phyloP scores from a whole-genome alignment of 2,113 vertebrate species.

The Cheilinus undulatus region DNA sequence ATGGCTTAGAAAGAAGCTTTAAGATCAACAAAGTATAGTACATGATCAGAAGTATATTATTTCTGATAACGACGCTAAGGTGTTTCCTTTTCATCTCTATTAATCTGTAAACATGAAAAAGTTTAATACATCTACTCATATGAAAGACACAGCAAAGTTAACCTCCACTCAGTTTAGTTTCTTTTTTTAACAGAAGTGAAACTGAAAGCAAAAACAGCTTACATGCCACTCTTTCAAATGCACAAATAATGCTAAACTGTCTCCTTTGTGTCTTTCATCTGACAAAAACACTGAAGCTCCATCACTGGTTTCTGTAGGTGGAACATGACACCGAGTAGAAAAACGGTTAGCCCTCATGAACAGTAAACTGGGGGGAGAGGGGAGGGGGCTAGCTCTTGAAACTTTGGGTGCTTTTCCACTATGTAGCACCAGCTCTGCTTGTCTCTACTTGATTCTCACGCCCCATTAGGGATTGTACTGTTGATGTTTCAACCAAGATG shows the following conservation, averaged over 20 bases:
- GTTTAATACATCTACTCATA: slow-evolving; percentile 5
- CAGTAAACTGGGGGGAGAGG: slow-evolving; percentile 7
- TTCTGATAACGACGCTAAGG: background rate
- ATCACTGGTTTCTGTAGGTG: slow-evolving; percentile 30
- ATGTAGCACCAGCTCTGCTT: too few relatives aligned
- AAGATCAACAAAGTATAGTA: slow-evolving; percentile 23
- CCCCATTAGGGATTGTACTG: too few relatives aligned
- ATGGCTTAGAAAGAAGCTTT: slow-evolving; percentile 40
- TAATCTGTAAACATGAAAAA: slow-evolving; percentile 40
- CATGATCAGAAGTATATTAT: background rate
- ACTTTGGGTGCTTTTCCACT: too few relatives aligned
- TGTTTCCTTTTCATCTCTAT: background rate
- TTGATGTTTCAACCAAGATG: too few relatives aligned
- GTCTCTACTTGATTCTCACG: too few relatives aligned
- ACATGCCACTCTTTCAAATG: background rate
- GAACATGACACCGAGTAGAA: slow-evolving; percentile 15
- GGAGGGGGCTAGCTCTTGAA: background rate
- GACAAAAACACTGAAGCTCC: background rate
- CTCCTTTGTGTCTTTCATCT: background rate
- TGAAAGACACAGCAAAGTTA: slow-evolving; percentile 33
- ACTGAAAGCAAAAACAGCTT: background rate
- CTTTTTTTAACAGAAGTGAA: slow-evolving; percentile 20
- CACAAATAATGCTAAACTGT: background rate
- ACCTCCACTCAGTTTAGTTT: background rate
- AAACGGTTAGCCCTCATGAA: slow-evolving; percentile 72